Base-by-base conservation (phyloP, 2,888 invertebrate genomes). In the Apomyelois bistriatella region DNA sequence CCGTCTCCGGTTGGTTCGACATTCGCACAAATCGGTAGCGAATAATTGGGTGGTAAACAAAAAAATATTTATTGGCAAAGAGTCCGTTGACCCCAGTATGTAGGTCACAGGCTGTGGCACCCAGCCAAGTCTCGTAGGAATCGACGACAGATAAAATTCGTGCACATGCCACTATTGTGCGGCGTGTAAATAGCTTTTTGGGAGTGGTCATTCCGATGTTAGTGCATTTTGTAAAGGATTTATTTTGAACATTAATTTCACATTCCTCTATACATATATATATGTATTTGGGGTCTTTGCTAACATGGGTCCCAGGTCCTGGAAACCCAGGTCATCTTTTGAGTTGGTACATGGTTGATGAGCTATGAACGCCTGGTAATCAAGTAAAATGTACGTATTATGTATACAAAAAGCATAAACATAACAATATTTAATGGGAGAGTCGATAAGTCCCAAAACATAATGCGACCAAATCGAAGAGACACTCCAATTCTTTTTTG, bases 51-150 rank as follows among this genome's bases (percentile, higher is more conserved):
- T 60, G 62, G 60, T 74, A 72, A 75, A 77, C 70, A 74, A 77
- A 76, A n/a, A 76, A 73, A 68, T 70, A 72, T 71, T 74, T 76
- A 72, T 76, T 69, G 64, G 60, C 56, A 48, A 57, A 56, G 54
- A 56, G 75, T 65, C 49, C 68, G 56, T 64, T 65, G 68, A 74
- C 72, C 76, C 60, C 56, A 15, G 50, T 35, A 72, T 66, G 57
- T 72, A 60, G 75, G 76, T 72, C 76, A 64, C 61, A 63, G 62
- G 61, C 59, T 55, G 52, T 69, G 75, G 75, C 74, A 42, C 37
- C n/a, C 13, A 54, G 74, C 74, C 74, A 74, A 63, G 54, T 46
- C 16, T 15, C 22, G 15, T 37, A 49, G 43, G 56, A 51, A 60
- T 54, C 58, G 59, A 55, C 56, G 58, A 56, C 58, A 59, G 58